Percentiles rank a stretch among this genome's conserved stretches.
phyloP scores from a whole-genome alignment of 1,140 invertebrate genomes.

The Drosophila malerkotliana region DNA sequence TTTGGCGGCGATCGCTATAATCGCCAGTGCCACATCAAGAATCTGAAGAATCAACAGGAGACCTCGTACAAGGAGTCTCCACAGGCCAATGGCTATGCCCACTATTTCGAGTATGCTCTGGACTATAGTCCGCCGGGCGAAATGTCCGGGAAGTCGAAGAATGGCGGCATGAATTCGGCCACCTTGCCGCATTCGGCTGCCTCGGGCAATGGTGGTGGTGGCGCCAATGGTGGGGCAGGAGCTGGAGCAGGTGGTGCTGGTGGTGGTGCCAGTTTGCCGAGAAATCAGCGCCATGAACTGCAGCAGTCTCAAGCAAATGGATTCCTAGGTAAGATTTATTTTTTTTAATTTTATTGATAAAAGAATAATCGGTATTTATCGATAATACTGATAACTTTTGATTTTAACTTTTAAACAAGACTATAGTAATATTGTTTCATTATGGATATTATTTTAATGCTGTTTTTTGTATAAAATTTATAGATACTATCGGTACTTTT shows the following conservation, averaged over 20 bases:
- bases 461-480: too few relatives aligned
- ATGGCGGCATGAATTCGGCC: conserved; percentile 69
- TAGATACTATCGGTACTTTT: neutral
- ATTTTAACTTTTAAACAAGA: too few relatives aligned
- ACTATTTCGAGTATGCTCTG: conserved; percentile 93
- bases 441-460: too few relatives aligned
- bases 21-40: conserved; percentile 71
- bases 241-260: conserved; percentile 15
- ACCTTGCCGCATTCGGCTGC: conserved; percentile 75
- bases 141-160: conserved; percentile 44
- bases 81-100: conserved; percentile 92
- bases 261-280: conserved; percentile 68
- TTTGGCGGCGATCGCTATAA: conserved; percentile 85
- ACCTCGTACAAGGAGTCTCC: conserved; percentile 86
- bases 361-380: too few relatives aligned
- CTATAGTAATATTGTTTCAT: neutral
- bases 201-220: conserved; percentile 1
- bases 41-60: conserved; percentile 83
- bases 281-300: conserved; percentile 74
- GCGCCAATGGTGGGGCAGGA: neutral
- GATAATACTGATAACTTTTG: too few relatives aligned
- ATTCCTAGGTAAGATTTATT: conserved; percentile 66
- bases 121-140: conserved; percentile 92
- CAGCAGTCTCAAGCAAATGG: conserved; percentile 68
- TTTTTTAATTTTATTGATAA: neutral